These are phyloP conservation scores for Ormyrus nitidulus DNA, from an alignment of 2,888 invertebrate genomes.

Conservation along the genomic window DNA sequence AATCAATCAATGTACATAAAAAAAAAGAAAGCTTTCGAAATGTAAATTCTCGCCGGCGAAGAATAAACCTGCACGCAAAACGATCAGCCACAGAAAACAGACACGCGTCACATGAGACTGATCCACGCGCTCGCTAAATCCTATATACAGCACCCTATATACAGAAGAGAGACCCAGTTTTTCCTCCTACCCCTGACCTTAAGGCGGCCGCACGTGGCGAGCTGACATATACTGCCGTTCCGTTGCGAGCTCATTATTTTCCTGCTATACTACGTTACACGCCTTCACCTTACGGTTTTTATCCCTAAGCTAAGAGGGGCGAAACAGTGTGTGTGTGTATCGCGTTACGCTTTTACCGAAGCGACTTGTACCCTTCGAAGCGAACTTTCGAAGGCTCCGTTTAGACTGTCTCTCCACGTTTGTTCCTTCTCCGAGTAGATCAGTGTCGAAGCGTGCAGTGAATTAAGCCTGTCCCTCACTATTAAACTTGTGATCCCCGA, in stretches of 20 bases:
- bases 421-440: not conserved
- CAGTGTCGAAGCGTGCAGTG: no score
- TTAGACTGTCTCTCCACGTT: constrained; percentile 7
- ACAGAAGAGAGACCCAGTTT: no score
- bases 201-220: no score
- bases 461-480: no score
- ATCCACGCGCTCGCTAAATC: not conserved
- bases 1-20: constrained; percentile 45
- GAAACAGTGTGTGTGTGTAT: not conserved
- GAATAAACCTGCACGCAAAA: not conserved
- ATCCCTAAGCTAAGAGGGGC: not conserved
- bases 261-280: not conserved
- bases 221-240: no score
- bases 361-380: not conserved
- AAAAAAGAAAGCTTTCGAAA: not conserved
- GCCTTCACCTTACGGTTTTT: not conserved
- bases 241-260: no score
- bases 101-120: constrained; percentile 6
- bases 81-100: not conserved
- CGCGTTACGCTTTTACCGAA: no score
- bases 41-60: not conserved
- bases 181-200: no score
- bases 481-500: no score
- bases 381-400: constrained; percentile 12
- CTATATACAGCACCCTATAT: no score